phyloP scores from a whole-genome alignment of 2,113 vertebrate genomes.

The Coracopsis vasa region DNA sequence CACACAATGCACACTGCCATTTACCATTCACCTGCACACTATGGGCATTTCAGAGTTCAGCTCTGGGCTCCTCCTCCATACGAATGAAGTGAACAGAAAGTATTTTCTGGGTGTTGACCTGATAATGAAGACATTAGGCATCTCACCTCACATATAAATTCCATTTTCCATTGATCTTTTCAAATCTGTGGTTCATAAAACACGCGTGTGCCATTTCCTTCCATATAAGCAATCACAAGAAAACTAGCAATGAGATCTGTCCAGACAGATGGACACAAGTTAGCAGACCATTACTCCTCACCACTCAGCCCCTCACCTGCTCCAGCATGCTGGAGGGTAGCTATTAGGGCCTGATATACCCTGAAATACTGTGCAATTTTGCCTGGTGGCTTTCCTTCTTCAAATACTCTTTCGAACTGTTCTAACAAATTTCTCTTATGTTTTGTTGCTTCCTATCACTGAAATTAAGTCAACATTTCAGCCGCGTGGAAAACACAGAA shows the following conservation, averaged over 20 bases:
- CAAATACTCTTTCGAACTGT: background rate
- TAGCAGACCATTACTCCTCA: slow-evolving; percentile 5
- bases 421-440: background rate
- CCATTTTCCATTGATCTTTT: background rate
- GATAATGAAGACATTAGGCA: slow-evolving; percentile 43
- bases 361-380: background rate
- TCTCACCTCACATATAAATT: background rate
- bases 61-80: background rate
- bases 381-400: background rate
- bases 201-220: background rate
- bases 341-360: background rate
- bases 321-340: background rate
- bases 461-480: slow-evolving; percentile 1
- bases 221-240: background rate
- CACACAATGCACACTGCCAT: background rate
- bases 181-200: background rate
- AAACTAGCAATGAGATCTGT: background rate
- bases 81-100: background rate
- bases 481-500: background rate
- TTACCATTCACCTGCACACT: background rate
- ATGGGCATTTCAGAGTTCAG: background rate
- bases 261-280: background rate
- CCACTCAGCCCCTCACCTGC: background rate
- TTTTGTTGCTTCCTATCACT: slow-evolving; percentile 17
- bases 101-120: slow-evolving; percentile 12